These are phyloP conservation scores for Amia ocellicauda DNA, from an alignment of 2,113 vertebrate species.

Conservation along the genomic window DNA sequence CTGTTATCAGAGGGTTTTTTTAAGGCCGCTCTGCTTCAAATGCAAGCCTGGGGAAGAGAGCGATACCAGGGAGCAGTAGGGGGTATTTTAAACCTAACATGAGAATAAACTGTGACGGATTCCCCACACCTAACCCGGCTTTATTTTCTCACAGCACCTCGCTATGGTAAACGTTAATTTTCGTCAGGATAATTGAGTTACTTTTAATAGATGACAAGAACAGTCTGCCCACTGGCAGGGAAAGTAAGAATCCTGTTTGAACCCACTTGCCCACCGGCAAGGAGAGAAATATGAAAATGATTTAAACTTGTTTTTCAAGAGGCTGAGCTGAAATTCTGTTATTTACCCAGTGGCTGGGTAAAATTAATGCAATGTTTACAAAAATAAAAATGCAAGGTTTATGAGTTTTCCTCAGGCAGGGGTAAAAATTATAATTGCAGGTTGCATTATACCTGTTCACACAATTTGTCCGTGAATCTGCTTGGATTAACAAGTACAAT, in stretches of 20 bases:
- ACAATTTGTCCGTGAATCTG: background rate
- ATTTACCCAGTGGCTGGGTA: background rate
- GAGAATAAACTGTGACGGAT: no score
- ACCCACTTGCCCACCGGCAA: background rate
- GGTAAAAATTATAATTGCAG: background rate
- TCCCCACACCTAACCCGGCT: background rate
- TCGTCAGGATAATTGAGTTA: background rate
- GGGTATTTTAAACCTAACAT: no score
- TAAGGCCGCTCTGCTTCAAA: background rate
- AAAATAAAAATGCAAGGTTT: constrained; percentile 3
- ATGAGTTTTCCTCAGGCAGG: background rate
- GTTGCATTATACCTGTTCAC: background rate
- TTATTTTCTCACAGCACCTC: background rate
- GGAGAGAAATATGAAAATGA: background rate
- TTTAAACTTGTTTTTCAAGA: background rate
- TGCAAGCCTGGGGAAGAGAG: no score
- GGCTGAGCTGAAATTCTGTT: background rate
- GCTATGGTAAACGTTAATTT: background rate
- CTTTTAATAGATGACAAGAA: background rate
- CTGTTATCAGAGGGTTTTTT: background rate
- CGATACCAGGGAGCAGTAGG: no score
- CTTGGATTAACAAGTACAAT: background rate
- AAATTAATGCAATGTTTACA: background rate
- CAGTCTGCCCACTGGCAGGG: background rate
- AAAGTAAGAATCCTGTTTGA: background rate